phyloP scores from a whole-genome alignment of 2,888 invertebrate genomes.

The Pheosia gnoma region DNA sequence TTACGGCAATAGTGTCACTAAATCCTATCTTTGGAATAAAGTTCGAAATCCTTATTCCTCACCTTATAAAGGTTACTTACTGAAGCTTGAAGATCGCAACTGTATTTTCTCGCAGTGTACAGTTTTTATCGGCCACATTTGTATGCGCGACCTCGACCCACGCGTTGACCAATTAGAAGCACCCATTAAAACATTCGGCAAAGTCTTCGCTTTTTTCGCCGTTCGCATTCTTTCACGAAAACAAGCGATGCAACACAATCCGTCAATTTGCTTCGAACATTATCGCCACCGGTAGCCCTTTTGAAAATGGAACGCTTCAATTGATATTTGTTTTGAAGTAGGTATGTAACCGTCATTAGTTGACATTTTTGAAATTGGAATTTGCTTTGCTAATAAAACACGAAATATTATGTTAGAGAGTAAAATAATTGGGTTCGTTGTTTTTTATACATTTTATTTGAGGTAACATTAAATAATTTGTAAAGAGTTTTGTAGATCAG shows the following conservation, averaged over 20 bases:
- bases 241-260: constrained; percentile 67
- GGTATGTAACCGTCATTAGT: neutral
- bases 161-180: constrained; percentile 77
- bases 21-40: no score
- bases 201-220: constrained; percentile 59
- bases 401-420: neutral
- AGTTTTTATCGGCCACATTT: constrained; percentile 40
- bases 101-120: constrained; percentile 8
- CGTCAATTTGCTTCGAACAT: constrained; percentile 70
- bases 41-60: no score
- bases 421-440: neutral
- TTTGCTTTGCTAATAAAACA: neutral
- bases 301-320: constrained; percentile 60
- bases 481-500: no score
- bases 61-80: no score
- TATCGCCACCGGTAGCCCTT: constrained; percentile 66
- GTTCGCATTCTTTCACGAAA: constrained; percentile 77
- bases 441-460: no score
- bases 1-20: no score
- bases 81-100: no score
- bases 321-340: constrained; percentile 33
- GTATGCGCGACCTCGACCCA: constrained; percentile 56
- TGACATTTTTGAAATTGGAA: neutral
- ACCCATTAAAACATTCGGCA: constrained; percentile 70
- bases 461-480: no score